A percentile compares a stretch with the other conserved stretches of the same genome.
These are phyloP conservation scores for Molossus molossus DNA, from an alignment of 2,797 vertebrate genomes.

Conservation along the genomic window DNA sequence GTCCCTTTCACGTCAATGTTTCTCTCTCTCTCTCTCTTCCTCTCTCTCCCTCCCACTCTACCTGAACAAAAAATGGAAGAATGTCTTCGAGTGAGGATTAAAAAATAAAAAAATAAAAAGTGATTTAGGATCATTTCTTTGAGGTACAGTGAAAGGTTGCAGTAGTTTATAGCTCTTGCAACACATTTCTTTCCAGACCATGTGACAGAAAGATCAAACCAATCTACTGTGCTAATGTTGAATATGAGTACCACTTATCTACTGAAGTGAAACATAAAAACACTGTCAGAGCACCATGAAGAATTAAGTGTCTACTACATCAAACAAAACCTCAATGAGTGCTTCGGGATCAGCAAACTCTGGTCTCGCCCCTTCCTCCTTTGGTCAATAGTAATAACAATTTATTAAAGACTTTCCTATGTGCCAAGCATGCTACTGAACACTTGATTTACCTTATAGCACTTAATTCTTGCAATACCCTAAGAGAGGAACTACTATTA, in stretches of 20 bases:
- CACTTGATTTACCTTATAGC: background rate
- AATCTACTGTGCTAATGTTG: background rate
- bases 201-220: conserved; percentile 36
- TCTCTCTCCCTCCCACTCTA: no score
- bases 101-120: background rate
- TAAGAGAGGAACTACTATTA: background rate
- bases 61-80: no score
- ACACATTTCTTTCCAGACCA: conserved; percentile 9
- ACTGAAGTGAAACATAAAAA: conserved; percentile 41
- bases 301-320: background rate
- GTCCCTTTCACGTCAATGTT: no score
- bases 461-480: conserved; percentile 17
- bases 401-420: conserved; percentile 42
- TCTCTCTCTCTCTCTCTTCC: no score
- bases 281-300: background rate
- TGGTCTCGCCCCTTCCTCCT: background rate
- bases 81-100: no score
- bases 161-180: background rate
- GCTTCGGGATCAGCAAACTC: background rate
- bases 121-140: conserved; percentile 60
- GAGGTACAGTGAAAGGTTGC: background rate
- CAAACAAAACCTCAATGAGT: background rate
- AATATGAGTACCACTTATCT: background rate
- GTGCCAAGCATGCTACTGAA: background rate
- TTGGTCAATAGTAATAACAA: background rate